A percentile compares a stretch with the other conserved stretches of the same genome.
Conservation (phyloP, 2,888 invertebrate species). For the Brenthis hecate region DNA sequence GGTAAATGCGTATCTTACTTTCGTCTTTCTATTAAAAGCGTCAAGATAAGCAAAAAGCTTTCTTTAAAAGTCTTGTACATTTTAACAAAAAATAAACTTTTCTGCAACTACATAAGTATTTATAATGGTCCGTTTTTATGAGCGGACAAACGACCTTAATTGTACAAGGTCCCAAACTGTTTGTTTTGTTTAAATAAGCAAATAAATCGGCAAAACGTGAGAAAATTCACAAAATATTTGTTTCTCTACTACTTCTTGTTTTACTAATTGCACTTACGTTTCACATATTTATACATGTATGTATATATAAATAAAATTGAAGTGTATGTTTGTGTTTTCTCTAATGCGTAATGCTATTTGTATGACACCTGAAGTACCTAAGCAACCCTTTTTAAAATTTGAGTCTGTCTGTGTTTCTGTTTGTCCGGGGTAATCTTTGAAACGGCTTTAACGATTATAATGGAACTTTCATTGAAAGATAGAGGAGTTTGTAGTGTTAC, state of each 20-base stretch:
- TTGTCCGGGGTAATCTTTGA: too few relatives aligned
- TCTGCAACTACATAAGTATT: conserved; percentile 12
- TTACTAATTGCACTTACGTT: conserved; percentile 6
- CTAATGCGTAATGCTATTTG: background rate
- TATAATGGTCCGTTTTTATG: conserved; percentile 24
- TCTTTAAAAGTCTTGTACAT: background rate
- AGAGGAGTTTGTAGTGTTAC: too few relatives aligned
- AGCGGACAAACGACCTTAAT: conserved; percentile 22
- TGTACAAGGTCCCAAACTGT: conserved; percentile 23
- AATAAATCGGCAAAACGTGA: conserved; percentile 17
- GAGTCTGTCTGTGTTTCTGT: too few relatives aligned
- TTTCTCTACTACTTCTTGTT: background rate
- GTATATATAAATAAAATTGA: background rate
- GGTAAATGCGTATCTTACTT: too few relatives aligned
- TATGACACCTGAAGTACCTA: background rate
- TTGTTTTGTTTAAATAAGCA: conserved; percentile 27
- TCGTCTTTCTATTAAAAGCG: too few relatives aligned
- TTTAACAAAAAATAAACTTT: conserved; percentile 13
- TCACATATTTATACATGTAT: background rate
- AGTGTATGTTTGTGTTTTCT: background rate
- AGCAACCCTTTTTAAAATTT: too few relatives aligned
- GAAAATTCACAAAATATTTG: conserved; percentile 7
- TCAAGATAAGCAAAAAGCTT: background rate
- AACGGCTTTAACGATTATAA: too few relatives aligned
- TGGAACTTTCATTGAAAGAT: too few relatives aligned